Evolutionary conservation across 1,140 invertebrate genomes (phyloP).

Genomic region (Drosophila carrolli): DNA sequence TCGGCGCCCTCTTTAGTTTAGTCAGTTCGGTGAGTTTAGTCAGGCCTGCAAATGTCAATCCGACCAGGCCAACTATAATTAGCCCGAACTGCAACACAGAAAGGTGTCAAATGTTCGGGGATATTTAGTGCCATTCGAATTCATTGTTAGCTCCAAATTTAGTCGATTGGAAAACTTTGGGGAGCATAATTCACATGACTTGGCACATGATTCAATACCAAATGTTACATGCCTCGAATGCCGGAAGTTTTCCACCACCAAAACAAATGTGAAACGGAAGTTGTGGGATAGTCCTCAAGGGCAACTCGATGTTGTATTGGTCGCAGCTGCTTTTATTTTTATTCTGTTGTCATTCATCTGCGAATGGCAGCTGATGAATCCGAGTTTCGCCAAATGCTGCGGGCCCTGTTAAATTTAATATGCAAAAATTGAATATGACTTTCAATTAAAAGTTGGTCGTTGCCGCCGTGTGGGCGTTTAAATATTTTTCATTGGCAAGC

Average conservation of each 20-base stretch:
- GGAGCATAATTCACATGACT: conserved; percentile 69
- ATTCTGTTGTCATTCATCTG: conserved; percentile 38
- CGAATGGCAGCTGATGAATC: conserved; percentile 12
- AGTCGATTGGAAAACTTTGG: conserved; percentile 57
- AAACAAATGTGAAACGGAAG: conserved; percentile 59
- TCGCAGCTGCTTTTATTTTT: conserved; percentile 3
- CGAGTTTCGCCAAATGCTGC: conserved; percentile 28
- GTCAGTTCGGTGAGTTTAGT: conserved; percentile 4
- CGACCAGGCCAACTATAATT: conserved; percentile 66
- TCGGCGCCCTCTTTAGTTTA: conserved; percentile 56
- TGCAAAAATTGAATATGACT: conserved; percentile 79
- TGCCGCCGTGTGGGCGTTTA: conserved; percentile 37
- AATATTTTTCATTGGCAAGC: conserved; percentile 40
- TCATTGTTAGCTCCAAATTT: conserved; percentile 56
- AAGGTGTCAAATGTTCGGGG: conserved; percentile 61
- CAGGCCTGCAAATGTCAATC: conserved; percentile 71
- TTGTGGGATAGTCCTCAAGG: conserved; percentile 67
- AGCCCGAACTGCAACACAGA: conserved; percentile 51
- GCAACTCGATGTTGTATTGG: conserved; percentile 35
- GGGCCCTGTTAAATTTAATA: conserved; percentile 63
- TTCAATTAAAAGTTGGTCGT: conserved; percentile 75
- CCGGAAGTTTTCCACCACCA: conserved; percentile 60
- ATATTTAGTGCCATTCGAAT: conserved; percentile 9
- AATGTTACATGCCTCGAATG: conserved; percentile 40
- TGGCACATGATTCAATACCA: conserved; percentile 48